A percentile compares a stretch with the other conserved stretches of the same genome.
Evolutionary conservation across 2,888 invertebrate species (phyloP).

Genomic region (Norana najaformis): DNA sequence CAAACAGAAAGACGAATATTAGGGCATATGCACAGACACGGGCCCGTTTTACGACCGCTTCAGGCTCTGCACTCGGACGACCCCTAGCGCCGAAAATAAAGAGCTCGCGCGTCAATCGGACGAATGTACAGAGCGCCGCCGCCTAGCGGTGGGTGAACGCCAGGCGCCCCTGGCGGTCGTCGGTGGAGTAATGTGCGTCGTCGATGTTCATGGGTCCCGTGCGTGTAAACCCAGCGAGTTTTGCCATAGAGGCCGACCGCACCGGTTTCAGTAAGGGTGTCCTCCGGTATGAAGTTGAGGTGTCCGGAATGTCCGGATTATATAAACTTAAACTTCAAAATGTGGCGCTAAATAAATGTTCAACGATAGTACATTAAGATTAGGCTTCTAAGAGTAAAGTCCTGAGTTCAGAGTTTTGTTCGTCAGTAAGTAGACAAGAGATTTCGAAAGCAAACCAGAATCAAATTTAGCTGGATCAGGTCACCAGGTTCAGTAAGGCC

Average conservation of each 20-base stretch:
- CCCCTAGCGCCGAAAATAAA: constrained; percentile 22
- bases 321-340: background rate
- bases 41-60: constrained; percentile 19
- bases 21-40: background rate
- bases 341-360: background rate
- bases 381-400: too few species aligned
- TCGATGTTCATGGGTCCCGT: constrained; percentile 1
- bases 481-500: background rate
- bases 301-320: background rate
- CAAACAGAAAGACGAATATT: background rate
- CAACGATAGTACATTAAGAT: background rate
- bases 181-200: background rate
- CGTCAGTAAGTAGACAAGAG: too few species aligned
- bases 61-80: constrained; percentile 10
- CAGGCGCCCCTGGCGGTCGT: background rate
- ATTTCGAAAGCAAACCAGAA: too few species aligned
- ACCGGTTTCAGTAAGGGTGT: background rate
- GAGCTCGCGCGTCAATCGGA: constrained; percentile 19
- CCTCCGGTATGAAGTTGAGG: background rate
- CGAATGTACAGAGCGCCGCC: background rate
- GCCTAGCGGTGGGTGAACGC: constrained; percentile 1
- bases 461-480: background rate
- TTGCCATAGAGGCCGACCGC: background rate
- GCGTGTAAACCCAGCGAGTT: background rate
- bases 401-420: too few species aligned